Evolutionary conservation across 2,113 vertebrate genomes (phyloP).

Genomic region (Oreotrochilus melanogaster): DNA sequence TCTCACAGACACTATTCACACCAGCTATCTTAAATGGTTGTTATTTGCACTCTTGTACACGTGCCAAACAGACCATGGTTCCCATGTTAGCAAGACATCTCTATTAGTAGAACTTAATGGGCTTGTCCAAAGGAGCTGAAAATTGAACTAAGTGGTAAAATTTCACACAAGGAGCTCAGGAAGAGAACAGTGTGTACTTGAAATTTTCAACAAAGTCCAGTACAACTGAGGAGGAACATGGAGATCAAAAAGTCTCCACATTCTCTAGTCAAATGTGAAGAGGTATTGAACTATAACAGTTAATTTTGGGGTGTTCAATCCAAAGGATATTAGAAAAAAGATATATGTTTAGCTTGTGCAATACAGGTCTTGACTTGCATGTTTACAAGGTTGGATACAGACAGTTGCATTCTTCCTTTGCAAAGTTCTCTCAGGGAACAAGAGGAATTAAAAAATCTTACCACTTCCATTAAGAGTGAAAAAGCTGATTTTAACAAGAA

Average conservation of each 20-base stretch:
- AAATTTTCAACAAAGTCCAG: neutral
- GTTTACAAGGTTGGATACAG: neutral
- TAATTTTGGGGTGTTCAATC: neutral
- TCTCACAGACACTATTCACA: neutral
- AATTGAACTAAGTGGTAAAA: neutral
- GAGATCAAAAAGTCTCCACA: neutral
- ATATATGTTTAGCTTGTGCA: neutral
- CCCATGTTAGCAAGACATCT: neutral
- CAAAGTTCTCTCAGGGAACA: neutral
- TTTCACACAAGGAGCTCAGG: neutral
- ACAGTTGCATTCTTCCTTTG: neutral
- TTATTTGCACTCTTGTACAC: neutral
- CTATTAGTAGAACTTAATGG: neutral
- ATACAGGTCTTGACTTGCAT: neutral
- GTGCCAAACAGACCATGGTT: neutral
- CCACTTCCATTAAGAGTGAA: neutral
- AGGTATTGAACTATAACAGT: neutral
- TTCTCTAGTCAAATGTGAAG: neutral
- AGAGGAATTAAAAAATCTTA: neutral
- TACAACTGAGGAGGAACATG: neutral
- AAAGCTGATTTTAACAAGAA: neutral
- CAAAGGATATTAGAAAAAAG: neutral
- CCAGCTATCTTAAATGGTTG: neutral
- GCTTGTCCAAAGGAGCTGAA: neutral
- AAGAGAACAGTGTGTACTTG: accelerated